These are phyloP conservation scores for Euleptes europaea DNA, from an alignment of 2,113 vertebrate genomes.

Conservation along the genomic window DNA sequence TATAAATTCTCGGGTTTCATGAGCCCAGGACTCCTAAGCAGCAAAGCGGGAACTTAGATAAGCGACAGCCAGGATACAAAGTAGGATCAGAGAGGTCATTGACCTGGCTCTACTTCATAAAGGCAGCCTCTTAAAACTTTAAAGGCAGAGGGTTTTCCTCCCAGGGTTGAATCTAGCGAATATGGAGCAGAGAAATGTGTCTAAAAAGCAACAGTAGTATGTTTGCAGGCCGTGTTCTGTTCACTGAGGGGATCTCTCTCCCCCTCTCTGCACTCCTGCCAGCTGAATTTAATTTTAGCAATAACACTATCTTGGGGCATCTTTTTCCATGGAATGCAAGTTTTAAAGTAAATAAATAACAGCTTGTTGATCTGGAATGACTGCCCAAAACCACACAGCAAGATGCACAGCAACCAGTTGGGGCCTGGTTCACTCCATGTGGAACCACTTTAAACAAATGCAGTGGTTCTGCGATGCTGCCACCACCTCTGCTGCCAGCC, in stretches of 20 bases:
- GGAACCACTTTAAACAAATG: constrained; percentile 51
- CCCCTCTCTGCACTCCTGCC: constrained; percentile 11
- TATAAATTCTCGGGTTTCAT: no score
- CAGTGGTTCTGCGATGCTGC: constrained; percentile 12
- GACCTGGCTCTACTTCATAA: not conserved
- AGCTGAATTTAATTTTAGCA: constrained; percentile 72
- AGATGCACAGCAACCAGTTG: not conserved
- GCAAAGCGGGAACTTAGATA: not conserved
- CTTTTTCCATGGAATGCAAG: constrained; percentile 67
- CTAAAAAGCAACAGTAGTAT: rapidly evolving
- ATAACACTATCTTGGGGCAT: constrained; percentile 66
- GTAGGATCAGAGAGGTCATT: not conserved
- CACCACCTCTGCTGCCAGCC: not conserved
- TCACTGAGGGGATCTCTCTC: not conserved
- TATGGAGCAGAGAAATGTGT: not conserved
- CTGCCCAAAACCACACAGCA: constrained; percentile 4
- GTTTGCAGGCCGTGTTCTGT: not conserved
- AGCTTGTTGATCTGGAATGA: constrained; percentile 52
- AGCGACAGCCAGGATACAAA: not conserved
- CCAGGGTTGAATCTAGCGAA: not conserved
- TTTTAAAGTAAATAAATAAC: constrained; percentile 71
- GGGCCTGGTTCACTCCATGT: constrained; percentile 28
- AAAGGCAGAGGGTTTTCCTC: not conserved
- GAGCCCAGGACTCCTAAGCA: not conserved
- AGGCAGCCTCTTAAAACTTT: not conserved